Evolutionary conservation across 2,888 invertebrate genomes (phyloP).

Genomic region (Sminthurinus aureus): DNA sequence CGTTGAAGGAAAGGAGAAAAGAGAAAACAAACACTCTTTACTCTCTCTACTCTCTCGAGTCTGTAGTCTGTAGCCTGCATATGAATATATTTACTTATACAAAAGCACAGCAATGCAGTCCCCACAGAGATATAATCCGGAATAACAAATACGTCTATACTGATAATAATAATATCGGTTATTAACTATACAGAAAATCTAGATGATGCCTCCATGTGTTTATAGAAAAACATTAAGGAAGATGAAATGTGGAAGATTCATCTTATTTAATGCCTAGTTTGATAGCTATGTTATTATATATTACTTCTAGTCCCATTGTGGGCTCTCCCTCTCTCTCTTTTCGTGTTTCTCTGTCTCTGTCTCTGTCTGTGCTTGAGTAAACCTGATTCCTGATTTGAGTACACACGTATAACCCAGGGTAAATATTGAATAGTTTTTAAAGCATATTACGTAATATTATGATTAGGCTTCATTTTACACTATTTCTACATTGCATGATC

Average conservation of each 20-base stretch:
- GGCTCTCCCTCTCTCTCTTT: background rate
- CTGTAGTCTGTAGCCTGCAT: too few species aligned
- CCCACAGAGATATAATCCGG: too few species aligned
- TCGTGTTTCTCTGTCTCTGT: background rate
- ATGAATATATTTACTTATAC: too few species aligned
- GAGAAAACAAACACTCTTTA: too few species aligned
- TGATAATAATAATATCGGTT: background rate
- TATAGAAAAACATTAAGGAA: background rate
- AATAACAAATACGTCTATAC: too few species aligned
- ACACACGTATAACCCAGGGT: constrained; percentile 4
- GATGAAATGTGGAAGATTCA: background rate
- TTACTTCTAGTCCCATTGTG: background rate
- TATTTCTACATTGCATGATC: constrained; percentile 2
- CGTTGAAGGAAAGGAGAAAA: too few species aligned
- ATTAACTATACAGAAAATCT: background rate
- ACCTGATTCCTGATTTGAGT: background rate
- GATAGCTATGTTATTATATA: constrained; percentile 24
- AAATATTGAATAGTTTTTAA: constrained; percentile 38
- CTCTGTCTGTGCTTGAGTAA: background rate
- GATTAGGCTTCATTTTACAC: constrained; percentile 37
- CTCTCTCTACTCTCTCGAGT: too few species aligned
- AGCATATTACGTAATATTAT: constrained; percentile 27
- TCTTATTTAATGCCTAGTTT: constrained; percentile 12
- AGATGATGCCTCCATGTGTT: background rate
- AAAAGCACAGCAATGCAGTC: too few species aligned